These are phyloP conservation scores for Drosophila austrosaltans DNA, from an alignment of 2,888 invertebrate species.

Conservation along the genomic window DNA sequence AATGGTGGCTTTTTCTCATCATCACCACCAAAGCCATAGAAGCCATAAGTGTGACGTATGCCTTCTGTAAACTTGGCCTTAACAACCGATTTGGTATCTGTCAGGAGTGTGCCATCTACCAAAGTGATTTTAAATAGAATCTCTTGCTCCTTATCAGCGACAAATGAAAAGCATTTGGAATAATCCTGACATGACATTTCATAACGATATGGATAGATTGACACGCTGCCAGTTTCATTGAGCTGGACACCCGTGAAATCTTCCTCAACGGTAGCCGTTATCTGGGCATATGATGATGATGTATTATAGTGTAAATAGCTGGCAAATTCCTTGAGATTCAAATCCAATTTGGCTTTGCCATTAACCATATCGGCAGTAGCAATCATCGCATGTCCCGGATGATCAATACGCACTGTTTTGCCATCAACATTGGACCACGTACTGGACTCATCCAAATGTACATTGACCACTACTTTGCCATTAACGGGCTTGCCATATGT, in stretches of 20 bases:
- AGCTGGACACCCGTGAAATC: slow-evolving; percentile 91
- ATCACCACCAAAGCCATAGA: slow-evolving; percentile 33
- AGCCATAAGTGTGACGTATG: slow-evolving; percentile 49
- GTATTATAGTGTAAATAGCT: slow-evolving; percentile 55
- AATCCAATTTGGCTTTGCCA: slow-evolving; percentile 79
- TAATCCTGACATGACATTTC: slow-evolving; percentile 88
- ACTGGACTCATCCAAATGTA: slow-evolving; percentile 86
- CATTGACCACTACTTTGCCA: slow-evolving; percentile 92
- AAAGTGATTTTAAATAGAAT: slow-evolving; percentile 90
- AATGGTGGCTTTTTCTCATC: slow-evolving; percentile 42
- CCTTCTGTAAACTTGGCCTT: slow-evolving; percentile 77
- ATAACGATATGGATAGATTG: slow-evolving; percentile 91
- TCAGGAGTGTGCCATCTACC: slow-evolving; percentile 88
- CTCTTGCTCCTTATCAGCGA: slow-evolving; percentile 93
- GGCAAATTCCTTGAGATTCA: slow-evolving; percentile 75
- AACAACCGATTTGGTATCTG: slow-evolving; percentile 86
- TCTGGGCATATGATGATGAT: slow-evolving; percentile 67
- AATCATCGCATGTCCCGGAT: slow-evolving; percentile 61
- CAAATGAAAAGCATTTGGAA: slow-evolving; percentile 93
- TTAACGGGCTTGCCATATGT: slow-evolving; percentile 90
- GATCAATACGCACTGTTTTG: slow-evolving; percentile 25
- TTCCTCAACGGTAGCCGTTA: slow-evolving; percentile 96
- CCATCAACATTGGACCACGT: slow-evolving; percentile 40
- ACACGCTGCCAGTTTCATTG: slow-evolving; percentile 89
- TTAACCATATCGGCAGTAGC: slow-evolving; percentile 74